Conservation (phyloP, 2,113 vertebrate species). For the Muntiacus muntjak region DNA sequence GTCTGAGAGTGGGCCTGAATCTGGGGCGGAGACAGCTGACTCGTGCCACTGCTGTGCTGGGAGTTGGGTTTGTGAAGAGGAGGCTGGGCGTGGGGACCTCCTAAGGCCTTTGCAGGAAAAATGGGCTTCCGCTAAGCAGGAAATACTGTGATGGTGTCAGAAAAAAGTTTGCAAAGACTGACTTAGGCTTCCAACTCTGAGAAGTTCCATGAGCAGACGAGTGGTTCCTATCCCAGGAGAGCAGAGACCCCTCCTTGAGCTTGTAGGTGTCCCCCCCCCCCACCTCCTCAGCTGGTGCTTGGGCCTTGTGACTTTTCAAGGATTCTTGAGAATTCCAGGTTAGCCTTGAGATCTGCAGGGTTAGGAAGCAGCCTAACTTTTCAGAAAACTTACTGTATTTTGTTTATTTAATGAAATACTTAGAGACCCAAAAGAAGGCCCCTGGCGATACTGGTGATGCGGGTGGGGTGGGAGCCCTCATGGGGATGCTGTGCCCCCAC, state of each 20-base stretch:
- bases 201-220: background rate
- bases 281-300: background rate
- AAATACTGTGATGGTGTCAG: background rate
- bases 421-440: too few species aligned
- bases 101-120: background rate
- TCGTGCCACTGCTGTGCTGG: background rate
- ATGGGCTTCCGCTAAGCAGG: background rate
- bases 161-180: background rate
- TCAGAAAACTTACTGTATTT: background rate
- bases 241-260: background rate
- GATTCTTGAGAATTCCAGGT: background rate
- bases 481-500: background rate
- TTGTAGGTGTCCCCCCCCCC: accelerated
- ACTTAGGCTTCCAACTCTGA: background rate
- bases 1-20: background rate
- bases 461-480: accelerated
- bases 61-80: background rate
- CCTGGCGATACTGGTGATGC: background rate
- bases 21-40: background rate
- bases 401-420: background rate
- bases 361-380: background rate
- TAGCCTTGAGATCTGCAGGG: background rate
- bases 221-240: background rate
- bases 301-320: background rate
- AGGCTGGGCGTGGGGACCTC: too few species aligned